A percentile compares a stretch with the other conserved stretches of the same genome.
phyloP scores from a whole-genome alignment of 30 jellyfish, hydroid and myxozoan genomes.

The Cassiopea xamachana region DNA sequence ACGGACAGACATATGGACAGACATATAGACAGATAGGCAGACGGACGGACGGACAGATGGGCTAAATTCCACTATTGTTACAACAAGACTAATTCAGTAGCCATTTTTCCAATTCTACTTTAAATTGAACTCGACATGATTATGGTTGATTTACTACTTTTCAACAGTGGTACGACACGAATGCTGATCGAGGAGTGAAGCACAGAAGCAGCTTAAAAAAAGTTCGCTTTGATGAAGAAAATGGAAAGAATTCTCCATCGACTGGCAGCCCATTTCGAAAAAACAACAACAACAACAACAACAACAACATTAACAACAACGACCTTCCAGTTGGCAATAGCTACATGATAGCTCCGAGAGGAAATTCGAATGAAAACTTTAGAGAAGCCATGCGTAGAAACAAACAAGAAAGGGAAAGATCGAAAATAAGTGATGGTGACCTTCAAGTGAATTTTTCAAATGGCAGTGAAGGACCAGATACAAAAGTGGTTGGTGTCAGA shows the following conservation, averaged over 20 bases:
- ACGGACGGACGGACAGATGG: too few relatives aligned
- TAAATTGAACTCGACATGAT: too few relatives aligned
- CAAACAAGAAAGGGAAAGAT: conserved; percentile 53
- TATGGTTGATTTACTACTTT: neutral
- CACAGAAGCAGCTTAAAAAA: conserved; percentile 54
- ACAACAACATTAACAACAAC: neutral
- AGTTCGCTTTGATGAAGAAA: conserved; percentile 63
- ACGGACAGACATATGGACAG: too few relatives aligned
- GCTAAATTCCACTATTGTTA: too few relatives aligned
- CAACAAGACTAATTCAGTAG: too few relatives aligned
- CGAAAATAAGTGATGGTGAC: conserved; percentile 22
- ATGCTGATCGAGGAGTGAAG: neutral
- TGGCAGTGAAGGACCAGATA: conserved; percentile 2
- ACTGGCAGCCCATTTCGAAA: neutral
- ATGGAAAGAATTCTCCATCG: conserved; percentile 1
- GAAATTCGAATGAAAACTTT: conserved; percentile 36
- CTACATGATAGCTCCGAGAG: conserved; percentile 28
- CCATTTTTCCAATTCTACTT: too few relatives aligned
- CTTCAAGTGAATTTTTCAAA: conserved; percentile 8
- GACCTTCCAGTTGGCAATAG: conserved; percentile 6
- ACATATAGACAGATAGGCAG: too few relatives aligned
- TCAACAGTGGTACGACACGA: conserved; percentile 56
- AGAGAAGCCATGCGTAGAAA: conserved; percentile 33
- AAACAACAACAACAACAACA: neutral
- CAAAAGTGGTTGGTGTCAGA: neutral